Conservation (phyloP, 2,888 invertebrate genomes). For the Xestia ashworthii region DNA sequence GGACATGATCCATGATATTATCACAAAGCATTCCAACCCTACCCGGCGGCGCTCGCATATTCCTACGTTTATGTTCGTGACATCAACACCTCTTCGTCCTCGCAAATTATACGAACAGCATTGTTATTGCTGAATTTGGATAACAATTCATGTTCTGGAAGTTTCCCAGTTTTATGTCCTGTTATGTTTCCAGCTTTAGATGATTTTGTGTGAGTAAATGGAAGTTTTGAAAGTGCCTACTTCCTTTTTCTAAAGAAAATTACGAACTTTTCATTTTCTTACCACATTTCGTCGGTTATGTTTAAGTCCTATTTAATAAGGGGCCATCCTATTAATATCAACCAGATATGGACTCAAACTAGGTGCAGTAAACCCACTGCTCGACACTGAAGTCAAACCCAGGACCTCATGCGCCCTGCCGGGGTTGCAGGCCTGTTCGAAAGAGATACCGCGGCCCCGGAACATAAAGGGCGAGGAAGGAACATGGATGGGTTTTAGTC, state of each 20-base stretch:
- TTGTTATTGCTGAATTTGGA: constrained; percentile 35
- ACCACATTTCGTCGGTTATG: no score
- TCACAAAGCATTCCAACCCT: constrained; percentile 34
- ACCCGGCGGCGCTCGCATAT: constrained; percentile 48
- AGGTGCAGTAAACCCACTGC: background rate
- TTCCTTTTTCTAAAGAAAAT: background rate
- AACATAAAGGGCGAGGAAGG: no score
- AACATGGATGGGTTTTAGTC: no score
- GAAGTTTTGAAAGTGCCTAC: background rate
- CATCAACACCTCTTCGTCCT: constrained; percentile 36
- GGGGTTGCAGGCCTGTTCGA: no score
- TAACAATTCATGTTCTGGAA: constrained; percentile 34
- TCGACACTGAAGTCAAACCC: background rate
- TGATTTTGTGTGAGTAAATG: background rate
- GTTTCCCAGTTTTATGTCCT: background rate
- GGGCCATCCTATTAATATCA: background rate
- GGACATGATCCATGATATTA: constrained; percentile 2
- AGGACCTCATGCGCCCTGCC: no score
- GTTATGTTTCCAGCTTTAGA: background rate
- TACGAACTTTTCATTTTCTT: no score
- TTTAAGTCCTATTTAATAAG: background rate
- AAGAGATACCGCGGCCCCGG: no score
- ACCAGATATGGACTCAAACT: background rate
- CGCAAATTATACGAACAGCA: constrained; percentile 23
- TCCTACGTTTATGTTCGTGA: constrained; percentile 54